Conservation (phyloP, 2,113 vertebrate species). For the Eonycteris spelaea region DNA sequence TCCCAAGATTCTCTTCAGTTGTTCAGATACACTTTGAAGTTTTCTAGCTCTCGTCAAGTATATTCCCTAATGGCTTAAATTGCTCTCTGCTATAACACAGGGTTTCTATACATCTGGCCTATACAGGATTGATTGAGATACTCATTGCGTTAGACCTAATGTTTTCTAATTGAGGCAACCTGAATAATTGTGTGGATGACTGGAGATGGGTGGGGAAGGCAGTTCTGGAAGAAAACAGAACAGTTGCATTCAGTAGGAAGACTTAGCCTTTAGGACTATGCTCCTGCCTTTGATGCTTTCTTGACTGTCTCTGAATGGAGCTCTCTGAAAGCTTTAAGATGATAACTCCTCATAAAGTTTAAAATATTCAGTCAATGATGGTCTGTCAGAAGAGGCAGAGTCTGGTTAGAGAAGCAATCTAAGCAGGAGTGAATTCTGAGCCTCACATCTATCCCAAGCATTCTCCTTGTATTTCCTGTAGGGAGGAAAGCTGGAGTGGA, state of each 20-base stretch:
- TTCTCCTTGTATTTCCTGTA: not conserved
- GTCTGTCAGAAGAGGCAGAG: not conserved
- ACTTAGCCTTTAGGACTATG: not conserved
- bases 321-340: not conserved
- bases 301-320: not conserved
- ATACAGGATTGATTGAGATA: not conserved
- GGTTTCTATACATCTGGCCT: not conserved
- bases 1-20: not conserved
- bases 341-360: not conserved
- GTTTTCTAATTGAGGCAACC: not conserved
- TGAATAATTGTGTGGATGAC: not conserved
- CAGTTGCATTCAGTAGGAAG: not conserved
- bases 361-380: not conserved
- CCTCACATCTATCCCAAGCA: not conserved
- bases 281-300: not conserved
- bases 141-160: not conserved
- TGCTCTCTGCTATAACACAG: not conserved
- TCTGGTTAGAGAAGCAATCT: not conserved
- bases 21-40: not conserved
- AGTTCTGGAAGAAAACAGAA: not conserved
- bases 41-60: not conserved
- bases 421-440: not conserved
- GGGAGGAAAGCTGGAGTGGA: not conserved
- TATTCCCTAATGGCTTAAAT: not conserved
- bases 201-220: not conserved